phyloP scores from a whole-genome alignment of 2,113 vertebrate species.

The Carlito syrichta region DNA sequence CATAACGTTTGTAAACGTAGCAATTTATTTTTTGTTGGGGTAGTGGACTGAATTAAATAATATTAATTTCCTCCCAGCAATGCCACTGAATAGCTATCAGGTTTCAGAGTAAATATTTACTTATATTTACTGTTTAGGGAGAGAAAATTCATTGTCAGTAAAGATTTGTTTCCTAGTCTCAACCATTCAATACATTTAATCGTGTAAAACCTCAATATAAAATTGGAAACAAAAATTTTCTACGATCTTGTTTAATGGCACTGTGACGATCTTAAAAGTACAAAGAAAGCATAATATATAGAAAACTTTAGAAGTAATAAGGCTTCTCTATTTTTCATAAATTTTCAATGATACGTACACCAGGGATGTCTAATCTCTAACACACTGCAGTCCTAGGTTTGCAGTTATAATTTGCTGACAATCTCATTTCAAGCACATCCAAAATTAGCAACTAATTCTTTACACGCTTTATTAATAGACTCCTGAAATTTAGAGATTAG shows the following conservation, averaged over 20 bases:
- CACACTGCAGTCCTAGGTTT: not conserved
- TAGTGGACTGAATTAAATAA: not conserved
- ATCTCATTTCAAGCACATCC: slow-evolving; percentile 64
- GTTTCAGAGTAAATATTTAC: not conserved
- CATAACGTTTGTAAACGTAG: not conserved
- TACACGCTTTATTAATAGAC: slow-evolving; percentile 71
- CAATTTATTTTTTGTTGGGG: not conserved
- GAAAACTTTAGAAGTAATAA: not conserved
- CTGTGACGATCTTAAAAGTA: not conserved
- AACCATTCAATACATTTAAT: not conserved
- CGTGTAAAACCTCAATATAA: not conserved
- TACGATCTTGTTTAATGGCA: not conserved
- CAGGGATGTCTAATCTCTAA: not conserved
- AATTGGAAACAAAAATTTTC: not conserved
- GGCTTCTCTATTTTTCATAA: not conserved
- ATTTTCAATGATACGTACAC: not conserved
- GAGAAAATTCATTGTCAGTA: not conserved
- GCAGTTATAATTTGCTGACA: slow-evolving; percentile 63
- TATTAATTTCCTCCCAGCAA: not conserved
- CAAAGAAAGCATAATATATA: not conserved
- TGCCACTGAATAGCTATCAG: not conserved
- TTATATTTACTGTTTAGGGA: not conserved
- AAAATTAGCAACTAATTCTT: slow-evolving; percentile 73
- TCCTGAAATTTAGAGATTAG: slow-evolving; percentile 61
- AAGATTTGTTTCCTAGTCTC: not conserved